Evolutionary conservation across 2,113 vertebrate species (phyloP).

Genomic region (Mus spicilegus): DNA sequence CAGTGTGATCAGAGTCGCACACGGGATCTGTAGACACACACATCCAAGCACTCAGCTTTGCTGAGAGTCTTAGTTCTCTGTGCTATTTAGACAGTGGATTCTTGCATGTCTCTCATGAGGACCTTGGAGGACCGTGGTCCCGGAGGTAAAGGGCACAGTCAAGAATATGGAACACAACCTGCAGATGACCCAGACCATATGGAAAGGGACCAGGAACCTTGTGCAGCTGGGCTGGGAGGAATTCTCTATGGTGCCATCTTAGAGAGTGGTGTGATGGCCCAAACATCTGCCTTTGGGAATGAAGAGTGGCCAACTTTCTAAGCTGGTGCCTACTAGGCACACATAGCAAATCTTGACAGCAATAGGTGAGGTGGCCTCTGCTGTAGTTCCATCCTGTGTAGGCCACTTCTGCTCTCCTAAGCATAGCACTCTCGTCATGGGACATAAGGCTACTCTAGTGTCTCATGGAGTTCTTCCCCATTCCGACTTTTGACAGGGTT

Average conservation of each 20-base stretch:
- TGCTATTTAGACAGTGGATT: background rate
- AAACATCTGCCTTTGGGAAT: background rate
- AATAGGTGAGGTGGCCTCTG: background rate
- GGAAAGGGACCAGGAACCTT: background rate
- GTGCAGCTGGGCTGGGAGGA: background rate
- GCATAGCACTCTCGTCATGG: accelerated
- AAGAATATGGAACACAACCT: too few relatives aligned
- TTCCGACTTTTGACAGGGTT: accelerated
- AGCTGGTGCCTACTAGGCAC: background rate
- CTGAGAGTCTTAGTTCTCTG: background rate
- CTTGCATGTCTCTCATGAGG: too few relatives aligned
- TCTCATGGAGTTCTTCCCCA: accelerated
- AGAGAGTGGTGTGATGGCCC: background rate
- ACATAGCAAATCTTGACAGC: background rate
- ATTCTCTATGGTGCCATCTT: background rate
- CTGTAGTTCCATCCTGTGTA: accelerated
- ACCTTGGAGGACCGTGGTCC: background rate
- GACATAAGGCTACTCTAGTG: background rate
- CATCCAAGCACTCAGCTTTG: accelerated
- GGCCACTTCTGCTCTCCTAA: background rate
- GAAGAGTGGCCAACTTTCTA: accelerated
- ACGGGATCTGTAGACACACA: background rate
- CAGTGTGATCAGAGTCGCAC: accelerated
- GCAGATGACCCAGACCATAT: accelerated
- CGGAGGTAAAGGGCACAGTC: background rate